Conservation (phyloP, 1,140 invertebrate genomes). For the Plectrocnemia conspersa region DNA sequence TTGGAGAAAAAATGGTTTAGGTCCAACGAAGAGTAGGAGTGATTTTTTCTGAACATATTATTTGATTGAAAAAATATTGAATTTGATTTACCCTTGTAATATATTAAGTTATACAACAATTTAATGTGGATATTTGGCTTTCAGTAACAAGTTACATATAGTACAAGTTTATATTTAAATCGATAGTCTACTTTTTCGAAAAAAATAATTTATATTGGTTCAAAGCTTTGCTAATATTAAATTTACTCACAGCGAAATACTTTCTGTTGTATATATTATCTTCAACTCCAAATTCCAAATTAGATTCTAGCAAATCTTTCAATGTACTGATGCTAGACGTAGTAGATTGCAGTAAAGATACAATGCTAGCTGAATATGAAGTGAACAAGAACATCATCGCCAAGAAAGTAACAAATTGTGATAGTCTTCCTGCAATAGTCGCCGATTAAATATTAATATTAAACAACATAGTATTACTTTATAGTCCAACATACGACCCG, state of each 20-base stretch:
- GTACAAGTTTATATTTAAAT: background rate
- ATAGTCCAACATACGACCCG: too few relatives aligned
- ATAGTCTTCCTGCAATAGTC: too few relatives aligned
- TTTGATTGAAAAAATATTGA: background rate
- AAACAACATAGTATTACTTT: too few relatives aligned
- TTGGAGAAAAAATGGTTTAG: too few relatives aligned
- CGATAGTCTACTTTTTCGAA: too few relatives aligned
- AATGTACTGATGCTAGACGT: constrained; percentile 51
- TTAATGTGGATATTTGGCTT: background rate
- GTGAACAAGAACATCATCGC: constrained; percentile 37
- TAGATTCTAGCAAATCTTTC: constrained; percentile 53
- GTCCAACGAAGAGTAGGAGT: too few relatives aligned
- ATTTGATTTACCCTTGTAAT: too few relatives aligned
- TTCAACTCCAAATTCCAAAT: constrained; percentile 55
- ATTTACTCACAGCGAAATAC: constrained; percentile 55
- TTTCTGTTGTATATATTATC: constrained; percentile 59
- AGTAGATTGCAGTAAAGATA: constrained; percentile 54
- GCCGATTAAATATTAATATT: too few relatives aligned
- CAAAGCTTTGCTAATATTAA: too few relatives aligned
- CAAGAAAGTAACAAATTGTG: too few relatives aligned
- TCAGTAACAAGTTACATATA: background rate
- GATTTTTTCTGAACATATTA: background rate
- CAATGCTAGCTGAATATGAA: constrained; percentile 57
- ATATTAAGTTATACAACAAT: background rate
- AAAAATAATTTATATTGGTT: too few relatives aligned